Evolutionary conservation across 2,797 vertebrate species (phyloP).

Genomic region (Pantherophis alleghaniensis): DNA sequence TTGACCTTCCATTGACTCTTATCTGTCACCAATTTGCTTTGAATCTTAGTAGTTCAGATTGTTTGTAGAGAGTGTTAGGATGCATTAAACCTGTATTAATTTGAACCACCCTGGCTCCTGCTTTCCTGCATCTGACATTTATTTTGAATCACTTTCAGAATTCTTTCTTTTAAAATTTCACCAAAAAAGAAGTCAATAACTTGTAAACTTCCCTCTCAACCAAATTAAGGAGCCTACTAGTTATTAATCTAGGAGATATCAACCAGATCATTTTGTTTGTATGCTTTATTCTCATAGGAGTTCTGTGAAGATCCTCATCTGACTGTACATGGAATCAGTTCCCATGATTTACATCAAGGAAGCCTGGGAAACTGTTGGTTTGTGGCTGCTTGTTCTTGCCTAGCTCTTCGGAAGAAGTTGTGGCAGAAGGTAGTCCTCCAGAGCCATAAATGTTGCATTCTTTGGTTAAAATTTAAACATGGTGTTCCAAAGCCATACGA

Average conservation of each 20-base stretch:
- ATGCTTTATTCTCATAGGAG: conserved; percentile 72
- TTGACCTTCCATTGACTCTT: not conserved
- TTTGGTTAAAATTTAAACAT: not conserved
- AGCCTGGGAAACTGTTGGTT: conserved; percentile 91
- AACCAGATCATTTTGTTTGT: not conserved
- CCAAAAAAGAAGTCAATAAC: not conserved
- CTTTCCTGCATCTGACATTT: not conserved
- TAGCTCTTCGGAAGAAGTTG: conserved; percentile 84
- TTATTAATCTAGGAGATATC: not conserved
- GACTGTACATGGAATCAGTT: conserved; percentile 88
- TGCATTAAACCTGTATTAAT: not conserved
- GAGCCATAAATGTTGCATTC: accelerated
- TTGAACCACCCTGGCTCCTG: not conserved
- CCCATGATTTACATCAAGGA: conserved; percentile 89
- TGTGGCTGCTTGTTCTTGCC: conserved; percentile 90
- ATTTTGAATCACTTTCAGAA: not conserved
- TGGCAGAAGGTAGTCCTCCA: conserved; percentile 82
- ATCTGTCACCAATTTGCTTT: not conserved
- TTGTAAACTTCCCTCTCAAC: not conserved
- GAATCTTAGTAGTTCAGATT: not conserved
- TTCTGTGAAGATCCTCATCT: conserved; percentile 80
- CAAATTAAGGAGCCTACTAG: not conserved
- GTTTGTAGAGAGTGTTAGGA: not conserved
- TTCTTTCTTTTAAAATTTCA: not conserved
- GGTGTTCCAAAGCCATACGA: not conserved